These are phyloP conservation scores for Melolontha melolontha DNA, from an alignment of 2,888 invertebrate species.

Conservation along the genomic window DNA sequence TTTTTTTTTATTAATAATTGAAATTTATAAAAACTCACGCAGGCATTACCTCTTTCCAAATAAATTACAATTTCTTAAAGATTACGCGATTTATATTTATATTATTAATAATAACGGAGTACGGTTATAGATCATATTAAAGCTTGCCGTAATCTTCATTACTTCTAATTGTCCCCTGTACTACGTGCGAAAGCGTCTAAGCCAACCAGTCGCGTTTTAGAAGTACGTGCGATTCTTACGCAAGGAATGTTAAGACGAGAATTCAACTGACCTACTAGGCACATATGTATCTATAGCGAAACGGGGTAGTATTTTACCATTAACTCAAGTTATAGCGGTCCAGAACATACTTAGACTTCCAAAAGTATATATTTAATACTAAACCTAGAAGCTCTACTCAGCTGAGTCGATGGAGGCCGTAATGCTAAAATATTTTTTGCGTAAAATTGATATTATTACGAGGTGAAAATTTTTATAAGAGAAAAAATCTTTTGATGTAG, in stretches of 20 bases:
- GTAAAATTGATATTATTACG: constrained; percentile 37
- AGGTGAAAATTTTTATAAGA: constrained; percentile 17
- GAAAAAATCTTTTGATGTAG: constrained; percentile 29
- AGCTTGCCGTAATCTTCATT: constrained; percentile 62
- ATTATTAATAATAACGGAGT: constrained; percentile 51
- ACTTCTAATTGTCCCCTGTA: constrained; percentile 63
- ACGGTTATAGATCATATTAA: constrained; percentile 60
- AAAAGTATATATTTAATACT: constrained; percentile 26
- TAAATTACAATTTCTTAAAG: background rate
- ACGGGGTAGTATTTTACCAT: constrained; percentile 64
- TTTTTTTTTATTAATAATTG: too few relatives aligned
- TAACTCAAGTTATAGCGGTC: constrained; percentile 56
- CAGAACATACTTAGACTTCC: constrained; percentile 51
- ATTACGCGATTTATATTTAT: constrained; percentile 39
- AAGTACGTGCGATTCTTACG: constrained; percentile 13
- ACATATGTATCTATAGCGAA: constrained; percentile 62
- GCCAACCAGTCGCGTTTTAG: constrained; percentile 47
- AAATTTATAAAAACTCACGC: too few relatives aligned
- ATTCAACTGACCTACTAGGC: constrained; percentile 53
- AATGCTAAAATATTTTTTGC: constrained; percentile 37
- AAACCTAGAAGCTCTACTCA: constrained; percentile 6
- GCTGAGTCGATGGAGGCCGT: constrained; percentile 19
- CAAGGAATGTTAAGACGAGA: constrained; percentile 16
- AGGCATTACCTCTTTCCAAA: too few relatives aligned
- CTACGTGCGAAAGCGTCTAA: constrained; percentile 61